Base-by-base conservation (phyloP, 2,797 vertebrate genomes). In the Artibeus jamaicensis region DNA sequence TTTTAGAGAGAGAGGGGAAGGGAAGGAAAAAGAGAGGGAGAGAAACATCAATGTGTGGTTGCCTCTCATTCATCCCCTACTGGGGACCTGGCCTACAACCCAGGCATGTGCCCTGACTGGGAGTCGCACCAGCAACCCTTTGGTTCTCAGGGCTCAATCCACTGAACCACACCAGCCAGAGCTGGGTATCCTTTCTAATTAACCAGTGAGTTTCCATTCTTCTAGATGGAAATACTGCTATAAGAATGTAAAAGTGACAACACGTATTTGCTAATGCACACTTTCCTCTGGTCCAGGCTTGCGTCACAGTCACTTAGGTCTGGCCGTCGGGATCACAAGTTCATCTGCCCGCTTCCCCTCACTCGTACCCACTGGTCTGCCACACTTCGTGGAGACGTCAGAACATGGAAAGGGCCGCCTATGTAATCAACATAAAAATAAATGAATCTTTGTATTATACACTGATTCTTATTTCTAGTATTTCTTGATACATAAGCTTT, bases 141-240 rank as follows among this genome's bases (percentile, higher is more conserved):
- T 26, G 24, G 9, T 59, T 59, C 4, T 1, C 10, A 59, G 57
- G 26, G 24, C 57, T 59, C 57, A 59, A 12, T 59, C 24, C 57
- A 26, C 24, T 26, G 11, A 59, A 9, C 57, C 57, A 59, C 10
- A 29, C 24, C 57, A 59, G 24, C 57, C 57, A 59, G 57, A 24
- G 57, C 57, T 83, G 10, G 4, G 42, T 86, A 22, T 93, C 32
- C 42, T 48, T 96, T 89, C 26, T 22, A 90, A 70, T 39, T 37
- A 81, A 76, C 50, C 22, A 48, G 34, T 94, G 88, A 57, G 16
- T 93, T 85, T 93, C 46, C 34, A 37, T n/a, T 93, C 89, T 81
- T 87, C 32, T 50, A 50, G 32, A 10, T 78, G 0, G 4, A 90
- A 44, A 67, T 42, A 12, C n/a, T 71, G 14, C 22, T 78, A 37